Conservation (phyloP, 2,888 invertebrate genomes). For the Lycaena phlaeas region DNA sequence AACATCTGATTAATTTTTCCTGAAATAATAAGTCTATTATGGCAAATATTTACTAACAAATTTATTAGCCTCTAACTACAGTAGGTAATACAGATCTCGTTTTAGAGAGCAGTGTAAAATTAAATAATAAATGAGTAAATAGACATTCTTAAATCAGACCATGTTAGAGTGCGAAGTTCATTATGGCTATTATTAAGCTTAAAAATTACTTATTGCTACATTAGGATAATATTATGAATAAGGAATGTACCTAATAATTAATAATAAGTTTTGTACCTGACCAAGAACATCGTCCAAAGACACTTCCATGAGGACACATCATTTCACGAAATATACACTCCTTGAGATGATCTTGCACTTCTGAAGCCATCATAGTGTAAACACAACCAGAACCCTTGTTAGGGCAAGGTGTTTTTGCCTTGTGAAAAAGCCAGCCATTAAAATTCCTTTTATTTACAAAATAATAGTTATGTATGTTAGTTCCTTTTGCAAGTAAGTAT, state of each 20-base stretch:
- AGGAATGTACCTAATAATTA: too few relatives aligned
- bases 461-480: too few relatives aligned
- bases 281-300: constrained; percentile 59
- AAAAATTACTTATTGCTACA: too few relatives aligned
- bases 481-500: too few relatives aligned
- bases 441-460: too few relatives aligned
- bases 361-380: constrained; percentile 32
- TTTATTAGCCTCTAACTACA: background rate
- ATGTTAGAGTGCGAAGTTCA: too few relatives aligned
- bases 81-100: too few relatives aligned
- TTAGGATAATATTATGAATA: too few relatives aligned
- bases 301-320: constrained; percentile 48
- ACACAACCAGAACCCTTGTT: constrained; percentile 47
- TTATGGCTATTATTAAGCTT: too few relatives aligned
- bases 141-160: too few relatives aligned
- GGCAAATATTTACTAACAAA: too few relatives aligned
- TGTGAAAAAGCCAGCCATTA: constrained; percentile 10
- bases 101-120: background rate
- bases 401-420: constrained; percentile 49
- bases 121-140: too few relatives aligned
- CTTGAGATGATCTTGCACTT: constrained; percentile 46
- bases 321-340: constrained; percentile 57
- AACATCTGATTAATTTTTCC: constrained; percentile 46
- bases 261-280: constrained; percentile 33
- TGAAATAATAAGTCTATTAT: constrained; percentile 22